These are phyloP conservation scores for Alviniconcha strummeri DNA, from an alignment of 2,888 invertebrate genomes.

Conservation along the genomic window DNA sequence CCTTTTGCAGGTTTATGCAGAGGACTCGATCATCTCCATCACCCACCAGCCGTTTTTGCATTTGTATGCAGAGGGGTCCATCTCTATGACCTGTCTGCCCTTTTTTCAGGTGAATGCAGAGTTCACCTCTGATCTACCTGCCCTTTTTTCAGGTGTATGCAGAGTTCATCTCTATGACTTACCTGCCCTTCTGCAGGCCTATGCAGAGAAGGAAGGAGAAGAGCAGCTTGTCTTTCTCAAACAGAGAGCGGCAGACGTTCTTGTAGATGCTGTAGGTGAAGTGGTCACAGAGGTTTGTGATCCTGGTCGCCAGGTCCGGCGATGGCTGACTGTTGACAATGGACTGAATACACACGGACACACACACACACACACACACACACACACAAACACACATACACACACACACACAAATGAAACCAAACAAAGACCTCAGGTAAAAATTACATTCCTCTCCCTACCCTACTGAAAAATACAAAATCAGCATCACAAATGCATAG, in stretches of 20 bases:
- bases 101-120: too few species aligned
- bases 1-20: too few species aligned
- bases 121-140: too few species aligned
- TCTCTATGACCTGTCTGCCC: too few species aligned
- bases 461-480: too few species aligned
- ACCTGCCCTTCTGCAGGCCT: constrained; percentile 71
- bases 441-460: too few species aligned
- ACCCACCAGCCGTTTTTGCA: too few species aligned
- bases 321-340: constrained; percentile 85
- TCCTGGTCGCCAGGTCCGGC: constrained; percentile 76
- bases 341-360: constrained; percentile 77
- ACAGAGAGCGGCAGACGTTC: constrained; percentile 78
- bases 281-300: constrained; percentile 72
- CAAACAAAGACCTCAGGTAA: too few species aligned
- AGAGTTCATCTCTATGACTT: constrained; percentile 42
- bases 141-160: too few species aligned
- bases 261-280: constrained; percentile 74
- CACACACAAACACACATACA: background rate
- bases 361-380: background rate
- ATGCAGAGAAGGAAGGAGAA: constrained; percentile 73
- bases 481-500: too few species aligned
- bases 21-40: too few species aligned
- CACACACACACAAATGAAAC: background rate
- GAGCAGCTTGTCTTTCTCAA: constrained; percentile 74
- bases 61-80: too few species aligned